Evolutionary conservation across 2,113 vertebrate species (phyloP).

Genomic region (Pristiophorus japonicus): DNA sequence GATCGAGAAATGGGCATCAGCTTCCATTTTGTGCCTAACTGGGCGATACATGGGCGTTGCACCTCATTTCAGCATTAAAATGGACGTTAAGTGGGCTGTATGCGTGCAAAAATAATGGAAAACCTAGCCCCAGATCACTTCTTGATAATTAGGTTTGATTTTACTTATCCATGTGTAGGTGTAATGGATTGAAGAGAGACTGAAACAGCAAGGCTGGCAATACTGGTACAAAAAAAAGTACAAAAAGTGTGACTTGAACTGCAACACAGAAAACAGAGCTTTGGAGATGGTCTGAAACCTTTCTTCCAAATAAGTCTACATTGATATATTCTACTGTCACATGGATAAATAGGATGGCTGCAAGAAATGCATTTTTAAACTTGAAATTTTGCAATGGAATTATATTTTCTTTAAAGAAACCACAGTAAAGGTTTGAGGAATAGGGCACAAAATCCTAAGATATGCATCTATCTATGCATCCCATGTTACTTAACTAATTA

Average conservation of each 20-base stretch:
- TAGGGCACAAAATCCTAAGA: background rate
- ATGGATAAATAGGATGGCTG: background rate
- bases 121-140: too few relatives aligned
- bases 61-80: too few relatives aligned
- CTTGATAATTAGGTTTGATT: background rate
- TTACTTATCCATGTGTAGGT: background rate
- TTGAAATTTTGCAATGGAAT: background rate
- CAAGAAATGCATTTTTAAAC: background rate
- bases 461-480: background rate
- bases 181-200: background rate
- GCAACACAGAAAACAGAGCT: background rate
- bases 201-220: background rate
- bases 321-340: background rate
- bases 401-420: background rate
- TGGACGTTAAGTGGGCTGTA: too few relatives aligned
- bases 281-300: background rate
- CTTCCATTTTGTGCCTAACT: too few relatives aligned
- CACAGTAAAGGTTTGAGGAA: too few relatives aligned
- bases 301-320: background rate
- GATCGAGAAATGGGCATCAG: too few relatives aligned
- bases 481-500: background rate
- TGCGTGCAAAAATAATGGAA: too few relatives aligned
- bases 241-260: background rate
- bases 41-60: too few relatives aligned
- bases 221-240: background rate